Conservation (phyloP, 30 jellyfish, hydroid and myxozoan species). For the Aurelia coerulea region DNA sequence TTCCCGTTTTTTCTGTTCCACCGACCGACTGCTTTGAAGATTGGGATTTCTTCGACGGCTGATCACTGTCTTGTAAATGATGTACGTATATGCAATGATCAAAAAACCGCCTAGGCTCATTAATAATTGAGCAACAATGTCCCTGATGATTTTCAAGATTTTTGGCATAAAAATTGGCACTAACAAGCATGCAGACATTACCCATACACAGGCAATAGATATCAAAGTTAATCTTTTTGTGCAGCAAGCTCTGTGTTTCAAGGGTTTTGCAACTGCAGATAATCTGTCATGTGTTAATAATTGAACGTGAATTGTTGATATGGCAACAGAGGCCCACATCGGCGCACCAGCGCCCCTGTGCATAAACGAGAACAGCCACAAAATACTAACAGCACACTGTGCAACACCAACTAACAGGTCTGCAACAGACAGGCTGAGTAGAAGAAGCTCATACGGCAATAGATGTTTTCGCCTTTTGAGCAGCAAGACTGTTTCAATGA, state of each 20-base stretch:
- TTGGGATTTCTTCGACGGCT: too few species aligned
- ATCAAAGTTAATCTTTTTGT: not conserved
- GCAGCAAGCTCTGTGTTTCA: conserved; percentile 26
- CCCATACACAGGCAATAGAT: conserved; percentile 14
- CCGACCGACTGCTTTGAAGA: too few species aligned
- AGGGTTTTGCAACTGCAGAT: conserved; percentile 29
- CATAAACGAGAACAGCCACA: conserved; percentile 2
- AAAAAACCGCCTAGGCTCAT: too few species aligned
- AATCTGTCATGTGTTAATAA: conserved; percentile 31
- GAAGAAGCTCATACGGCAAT: conserved; percentile 33
- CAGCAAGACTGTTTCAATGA: conserved; percentile 14
- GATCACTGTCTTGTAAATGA: too few species aligned
- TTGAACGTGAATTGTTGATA: conserved; percentile 21
- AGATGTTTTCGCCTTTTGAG: not conserved
- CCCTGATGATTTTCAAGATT: too few species aligned
- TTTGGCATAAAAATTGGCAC: too few species aligned
- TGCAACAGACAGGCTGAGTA: conserved; percentile 45
- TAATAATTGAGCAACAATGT: too few species aligned
- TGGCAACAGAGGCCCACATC: conserved; percentile 22
- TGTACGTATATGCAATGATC: too few species aligned
- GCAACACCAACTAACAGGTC: conserved; percentile 53
- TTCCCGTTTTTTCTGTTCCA: too few species aligned
- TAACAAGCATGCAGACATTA: not conserved
- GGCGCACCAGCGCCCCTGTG: not conserved
- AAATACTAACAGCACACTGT: not conserved